phyloP scores from a whole-genome alignment of 2,888 invertebrate species.

The Imbricaverruca yamaguchii region DNA sequence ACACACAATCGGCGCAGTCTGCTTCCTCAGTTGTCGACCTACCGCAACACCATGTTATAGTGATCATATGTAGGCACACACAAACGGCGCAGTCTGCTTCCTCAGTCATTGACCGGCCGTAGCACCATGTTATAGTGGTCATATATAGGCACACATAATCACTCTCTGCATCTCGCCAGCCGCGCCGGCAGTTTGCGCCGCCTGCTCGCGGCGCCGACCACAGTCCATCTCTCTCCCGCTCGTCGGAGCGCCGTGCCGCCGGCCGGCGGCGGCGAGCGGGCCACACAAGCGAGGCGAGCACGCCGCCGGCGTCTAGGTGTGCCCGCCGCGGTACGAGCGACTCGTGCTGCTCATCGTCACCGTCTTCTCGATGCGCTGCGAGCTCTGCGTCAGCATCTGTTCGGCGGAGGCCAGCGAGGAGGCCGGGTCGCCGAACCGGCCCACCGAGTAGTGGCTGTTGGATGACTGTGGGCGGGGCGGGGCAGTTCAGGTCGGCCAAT shows the following conservation, averaged over 20 bases:
- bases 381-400: conserved; percentile 29
- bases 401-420: conserved; percentile 24
- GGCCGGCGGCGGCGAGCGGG: neutral
- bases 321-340: conserved; percentile 30
- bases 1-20: neutral
- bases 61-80: neutral
- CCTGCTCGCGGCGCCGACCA: no score
- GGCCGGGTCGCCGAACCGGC: conserved; percentile 24
- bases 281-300: no score
- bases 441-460: conserved; percentile 23
- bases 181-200: no score
- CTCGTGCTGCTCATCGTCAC: conserved; percentile 30
- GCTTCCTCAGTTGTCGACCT: no score
- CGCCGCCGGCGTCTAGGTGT: conserved; percentile 19
- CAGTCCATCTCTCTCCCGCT: no score
- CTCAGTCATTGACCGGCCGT: no score
- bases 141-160: no score
- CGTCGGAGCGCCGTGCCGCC: neutral
- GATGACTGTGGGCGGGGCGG: conserved; percentile 1
- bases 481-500: no score
- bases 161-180: no score
- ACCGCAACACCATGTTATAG: neutral
- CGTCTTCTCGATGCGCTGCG: conserved; percentile 31
- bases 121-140: no score
- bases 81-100: neutral